Evolutionary conservation across 2,113 vertebrate species (phyloP).

Genomic region (Antechinus stuartii): DNA sequence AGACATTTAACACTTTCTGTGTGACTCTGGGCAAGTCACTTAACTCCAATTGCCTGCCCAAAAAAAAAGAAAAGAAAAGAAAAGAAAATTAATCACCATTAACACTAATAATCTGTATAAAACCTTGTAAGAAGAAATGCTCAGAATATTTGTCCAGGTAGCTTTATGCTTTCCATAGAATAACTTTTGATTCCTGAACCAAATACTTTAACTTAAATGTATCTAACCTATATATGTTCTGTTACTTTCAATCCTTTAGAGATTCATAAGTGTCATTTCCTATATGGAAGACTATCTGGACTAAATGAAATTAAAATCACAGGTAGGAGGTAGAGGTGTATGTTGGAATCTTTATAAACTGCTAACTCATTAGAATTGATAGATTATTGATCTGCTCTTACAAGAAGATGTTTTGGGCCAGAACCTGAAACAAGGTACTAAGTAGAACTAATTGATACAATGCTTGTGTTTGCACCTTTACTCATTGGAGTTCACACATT

Average conservation of each 20-base stretch:
- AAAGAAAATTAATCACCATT: neutral
- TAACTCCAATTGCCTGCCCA: no score
- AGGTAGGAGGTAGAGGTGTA: neutral
- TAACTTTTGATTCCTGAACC: neutral
- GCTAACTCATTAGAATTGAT: no score
- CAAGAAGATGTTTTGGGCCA: no score
- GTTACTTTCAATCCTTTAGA: neutral
- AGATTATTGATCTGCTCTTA: no score
- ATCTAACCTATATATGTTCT: neutral
- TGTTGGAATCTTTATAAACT: no score
- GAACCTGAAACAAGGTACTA: no score
- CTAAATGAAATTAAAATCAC: neutral
- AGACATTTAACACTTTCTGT: no score
- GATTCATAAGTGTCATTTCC: neutral
- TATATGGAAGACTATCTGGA: neutral
- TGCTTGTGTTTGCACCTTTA: no score
- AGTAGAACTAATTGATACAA: no score
- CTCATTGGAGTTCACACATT: no score
- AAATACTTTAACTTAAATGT: neutral
- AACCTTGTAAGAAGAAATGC: neutral
- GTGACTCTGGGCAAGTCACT: no score
- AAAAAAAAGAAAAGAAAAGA: neutral
- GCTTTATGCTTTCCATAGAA: neutral
- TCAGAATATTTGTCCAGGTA: neutral
- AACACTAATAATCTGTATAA: neutral